A percentile compares a stretch with the other conserved stretches of the same genome.
Evolutionary conservation across 2,797 vertebrate species (phyloP).

Genomic region (Falco columbarius): DNA sequence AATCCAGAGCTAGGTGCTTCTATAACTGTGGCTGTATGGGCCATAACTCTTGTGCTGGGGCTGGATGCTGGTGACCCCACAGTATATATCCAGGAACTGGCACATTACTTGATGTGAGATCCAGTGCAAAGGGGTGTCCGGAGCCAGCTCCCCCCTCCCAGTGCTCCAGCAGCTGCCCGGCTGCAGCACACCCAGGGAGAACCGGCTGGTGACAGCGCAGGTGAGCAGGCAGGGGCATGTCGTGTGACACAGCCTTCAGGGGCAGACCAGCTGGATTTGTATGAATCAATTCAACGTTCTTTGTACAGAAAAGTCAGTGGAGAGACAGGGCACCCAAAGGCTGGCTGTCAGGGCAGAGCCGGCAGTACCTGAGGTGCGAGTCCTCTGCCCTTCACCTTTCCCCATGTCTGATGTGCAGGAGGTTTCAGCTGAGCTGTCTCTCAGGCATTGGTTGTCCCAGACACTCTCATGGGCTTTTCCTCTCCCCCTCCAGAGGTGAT

Average conservation of each 20-base stretch:
- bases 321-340: background rate
- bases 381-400: background rate
- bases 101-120: background rate
- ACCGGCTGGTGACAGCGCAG: rapidly evolving
- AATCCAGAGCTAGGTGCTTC: background rate
- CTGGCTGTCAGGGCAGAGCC: background rate
- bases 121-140: background rate
- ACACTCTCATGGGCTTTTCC: background rate
- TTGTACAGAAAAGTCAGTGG: background rate
- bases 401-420: background rate
- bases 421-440: background rate
- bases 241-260: background rate
- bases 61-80: background rate
- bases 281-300: background rate
- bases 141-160: background rate
- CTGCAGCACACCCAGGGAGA: rapidly evolving
- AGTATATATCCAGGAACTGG: background rate
- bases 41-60: rapidly evolving
- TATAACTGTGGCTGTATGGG: too few species aligned
- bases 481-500: background rate
- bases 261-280: background rate
- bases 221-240: background rate
- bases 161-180: background rate
- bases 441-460: background rate
- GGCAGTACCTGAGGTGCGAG: rapidly evolving